These are phyloP conservation scores for Bucorvus abyssinicus DNA, from an alignment of 2,797 vertebrate genomes.

Conservation along the genomic window DNA sequence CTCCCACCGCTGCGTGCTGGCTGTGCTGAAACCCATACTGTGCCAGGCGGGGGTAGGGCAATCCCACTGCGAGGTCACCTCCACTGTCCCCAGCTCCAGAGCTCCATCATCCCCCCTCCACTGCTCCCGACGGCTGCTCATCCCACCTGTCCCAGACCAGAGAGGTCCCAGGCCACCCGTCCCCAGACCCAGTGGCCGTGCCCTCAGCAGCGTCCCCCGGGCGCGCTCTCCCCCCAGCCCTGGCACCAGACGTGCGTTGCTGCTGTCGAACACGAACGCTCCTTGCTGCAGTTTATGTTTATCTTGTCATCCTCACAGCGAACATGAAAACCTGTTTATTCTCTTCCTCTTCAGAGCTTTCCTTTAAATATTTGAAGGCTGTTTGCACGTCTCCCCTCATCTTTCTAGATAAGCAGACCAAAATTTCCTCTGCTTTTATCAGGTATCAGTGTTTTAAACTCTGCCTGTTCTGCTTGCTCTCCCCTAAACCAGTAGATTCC, in stretches of 20 bases:
- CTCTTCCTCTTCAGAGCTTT: slow-evolving; percentile 11
- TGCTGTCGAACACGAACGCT: background rate
- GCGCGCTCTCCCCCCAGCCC: background rate
- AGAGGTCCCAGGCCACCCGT: fast-evolving
- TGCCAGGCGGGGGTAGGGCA: fast-evolving
- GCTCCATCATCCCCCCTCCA: fast-evolving
- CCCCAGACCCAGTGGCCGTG: background rate
- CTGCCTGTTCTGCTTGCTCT: background rate
- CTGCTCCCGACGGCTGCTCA: background rate
- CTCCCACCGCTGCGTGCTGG: background rate
- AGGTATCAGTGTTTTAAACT: background rate
- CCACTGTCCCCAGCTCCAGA: fast-evolving
- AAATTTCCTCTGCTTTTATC: background rate
- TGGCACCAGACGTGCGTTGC: background rate
- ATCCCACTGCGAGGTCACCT: fast-evolving
- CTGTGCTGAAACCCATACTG: fast-evolving
- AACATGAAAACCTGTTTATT: slow-evolving; percentile 61
- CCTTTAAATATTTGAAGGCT: slow-evolving; percentile 42
- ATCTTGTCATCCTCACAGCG: slow-evolving; percentile 34
- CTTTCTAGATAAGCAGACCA: background rate
- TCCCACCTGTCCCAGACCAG: fast-evolving
- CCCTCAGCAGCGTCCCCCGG: fast-evolving
- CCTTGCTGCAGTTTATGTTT: slow-evolving; percentile 41
- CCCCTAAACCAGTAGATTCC: background rate
- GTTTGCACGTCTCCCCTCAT: background rate